A percentile compares a stretch with the other conserved stretches of the same genome.
Conservation (phyloP, 2,797 vertebrate genomes). For the Chaetophractus vellerosus region DNA sequence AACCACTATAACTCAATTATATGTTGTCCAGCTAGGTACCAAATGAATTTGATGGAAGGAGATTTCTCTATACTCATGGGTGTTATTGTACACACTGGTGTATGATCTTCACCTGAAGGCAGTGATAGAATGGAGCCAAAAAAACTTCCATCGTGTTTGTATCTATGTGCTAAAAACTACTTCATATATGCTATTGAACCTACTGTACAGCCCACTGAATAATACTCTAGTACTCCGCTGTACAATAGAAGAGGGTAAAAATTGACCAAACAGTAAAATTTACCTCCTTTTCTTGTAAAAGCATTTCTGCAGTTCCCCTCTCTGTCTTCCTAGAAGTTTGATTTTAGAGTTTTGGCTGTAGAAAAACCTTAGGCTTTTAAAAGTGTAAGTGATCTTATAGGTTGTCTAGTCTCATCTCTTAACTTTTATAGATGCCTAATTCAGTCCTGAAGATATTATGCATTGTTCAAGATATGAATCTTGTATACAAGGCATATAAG, state of each 20-base stretch:
- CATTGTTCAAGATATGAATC: background rate
- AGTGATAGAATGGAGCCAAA: background rate
- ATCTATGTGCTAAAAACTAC: conserved; percentile 5
- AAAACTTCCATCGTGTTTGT: conserved; percentile 28
- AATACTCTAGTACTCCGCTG: background rate
- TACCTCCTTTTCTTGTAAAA: conserved; percentile 1
- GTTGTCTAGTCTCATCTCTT: background rate
- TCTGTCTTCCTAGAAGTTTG: conserved; percentile 26
- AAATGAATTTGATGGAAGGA: conserved; percentile 56
- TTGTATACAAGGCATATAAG: background rate
- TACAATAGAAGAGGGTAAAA: conserved; percentile 29
- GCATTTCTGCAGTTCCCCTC: background rate
- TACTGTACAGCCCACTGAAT: too few relatives aligned
- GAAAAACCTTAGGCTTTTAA: conserved; percentile 37
- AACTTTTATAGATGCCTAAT: conserved; percentile 13
- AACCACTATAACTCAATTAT: conserved; percentile 25
- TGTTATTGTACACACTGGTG: background rate
- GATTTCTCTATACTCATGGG: background rate
- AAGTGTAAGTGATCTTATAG: background rate
- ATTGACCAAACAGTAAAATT: conserved; percentile 1
- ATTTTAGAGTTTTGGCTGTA: conserved; percentile 40
- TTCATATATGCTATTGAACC: too few relatives aligned
- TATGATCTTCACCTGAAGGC: conserved; percentile 1
- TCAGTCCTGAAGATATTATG: background rate
- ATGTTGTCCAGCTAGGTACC: background rate